A percentile compares a stretch with the other conserved stretches of the same genome.
These are phyloP conservation scores for Gavia stellata DNA, from an alignment of 2,113 vertebrate species.

Conservation along the genomic window DNA sequence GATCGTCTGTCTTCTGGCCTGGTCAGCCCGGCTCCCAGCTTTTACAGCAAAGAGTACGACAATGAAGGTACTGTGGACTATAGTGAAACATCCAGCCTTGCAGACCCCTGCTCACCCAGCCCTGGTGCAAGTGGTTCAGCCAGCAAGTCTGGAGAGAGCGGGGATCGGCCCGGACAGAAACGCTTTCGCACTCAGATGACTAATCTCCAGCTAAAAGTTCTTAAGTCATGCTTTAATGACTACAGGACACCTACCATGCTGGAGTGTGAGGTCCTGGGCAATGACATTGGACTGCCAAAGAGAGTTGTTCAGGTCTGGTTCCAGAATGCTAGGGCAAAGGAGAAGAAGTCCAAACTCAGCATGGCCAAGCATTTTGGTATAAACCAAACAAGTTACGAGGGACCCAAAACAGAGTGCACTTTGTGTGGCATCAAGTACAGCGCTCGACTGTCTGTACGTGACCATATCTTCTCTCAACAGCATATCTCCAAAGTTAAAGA, in stretches of 20 bases:
- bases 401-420: constrained; percentile 98
- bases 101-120: constrained; percentile 95
- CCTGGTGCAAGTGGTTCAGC: constrained; percentile 88
- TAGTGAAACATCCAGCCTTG: constrained; percentile 96
- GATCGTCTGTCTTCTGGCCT: constrained; percentile 95
- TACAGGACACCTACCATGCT: constrained; percentile 99
- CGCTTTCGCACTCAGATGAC: constrained; percentile 99
- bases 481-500: constrained; percentile 99
- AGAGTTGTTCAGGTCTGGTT: constrained; percentile 99
- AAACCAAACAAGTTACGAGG: constrained; percentile 97
- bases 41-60: constrained; percentile 93
- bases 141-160: constrained; percentile 87
- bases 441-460: constrained; percentile 94
- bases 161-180: constrained; percentile 95
- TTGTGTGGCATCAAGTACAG: constrained; percentile 99
- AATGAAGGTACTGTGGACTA: constrained; percentile 97
- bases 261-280: constrained; percentile 98
- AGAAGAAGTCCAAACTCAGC: constrained; percentile 98
- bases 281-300: constrained; percentile 99
- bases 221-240: constrained; percentile 98
- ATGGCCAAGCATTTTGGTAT: constrained; percentile 99
- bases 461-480: constrained; percentile 99
- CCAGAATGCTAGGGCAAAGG: constrained; percentile 98
- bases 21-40: constrained; percentile 96
- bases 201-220: constrained; percentile 96